Conservation (phyloP, 30 jellyfish, hydroid and myxozoan genomes). For the Pseudorhiza aurosa region DNA sequence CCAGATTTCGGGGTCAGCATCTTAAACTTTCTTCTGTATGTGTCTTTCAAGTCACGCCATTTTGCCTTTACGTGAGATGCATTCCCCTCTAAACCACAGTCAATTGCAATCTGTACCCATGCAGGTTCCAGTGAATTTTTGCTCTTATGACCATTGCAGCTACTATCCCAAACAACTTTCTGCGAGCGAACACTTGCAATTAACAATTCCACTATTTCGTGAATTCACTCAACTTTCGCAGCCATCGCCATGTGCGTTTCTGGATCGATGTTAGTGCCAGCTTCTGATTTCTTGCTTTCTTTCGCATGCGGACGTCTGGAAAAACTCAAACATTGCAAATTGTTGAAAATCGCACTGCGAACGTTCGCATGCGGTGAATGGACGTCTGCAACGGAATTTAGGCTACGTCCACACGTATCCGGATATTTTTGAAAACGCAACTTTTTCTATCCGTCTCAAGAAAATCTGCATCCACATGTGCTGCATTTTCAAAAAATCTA, state of each 20-base stretch:
- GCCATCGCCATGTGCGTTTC: too few species aligned
- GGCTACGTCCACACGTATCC: slow-evolving; percentile 48
- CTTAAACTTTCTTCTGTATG: slow-evolving; percentile 32
- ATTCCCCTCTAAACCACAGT: slow-evolving; percentile 32
- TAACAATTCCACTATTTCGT: not conserved
- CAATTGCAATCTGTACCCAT: not conserved
- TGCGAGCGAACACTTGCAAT: not conserved
- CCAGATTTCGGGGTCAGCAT: slow-evolving; percentile 55
- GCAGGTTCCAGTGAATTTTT: slow-evolving; percentile 3
- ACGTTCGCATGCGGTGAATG: too few species aligned
- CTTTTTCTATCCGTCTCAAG: slow-evolving; percentile 1
- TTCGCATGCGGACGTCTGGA: too few species aligned
- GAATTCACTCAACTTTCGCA: not conserved
- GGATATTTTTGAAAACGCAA: slow-evolving; percentile 36
- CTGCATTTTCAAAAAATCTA: slow-evolving; percentile 25
- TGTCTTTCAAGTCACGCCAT: slow-evolving; percentile 50
- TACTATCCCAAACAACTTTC: not conserved
- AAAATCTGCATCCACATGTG: slow-evolving; percentile 21
- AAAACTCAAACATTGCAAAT: too few species aligned
- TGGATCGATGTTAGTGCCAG: too few species aligned
- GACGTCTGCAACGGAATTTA: too few species aligned
- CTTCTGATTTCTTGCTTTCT: too few species aligned
- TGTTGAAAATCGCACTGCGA: too few species aligned
- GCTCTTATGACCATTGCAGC: not conserved
- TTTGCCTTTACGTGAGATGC: slow-evolving; percentile 18